Evolutionary conservation across 2,888 invertebrate genomes (phyloP), one percentile per base, ranked within the genome.

Genomic region (Melieria picta): DNA sequence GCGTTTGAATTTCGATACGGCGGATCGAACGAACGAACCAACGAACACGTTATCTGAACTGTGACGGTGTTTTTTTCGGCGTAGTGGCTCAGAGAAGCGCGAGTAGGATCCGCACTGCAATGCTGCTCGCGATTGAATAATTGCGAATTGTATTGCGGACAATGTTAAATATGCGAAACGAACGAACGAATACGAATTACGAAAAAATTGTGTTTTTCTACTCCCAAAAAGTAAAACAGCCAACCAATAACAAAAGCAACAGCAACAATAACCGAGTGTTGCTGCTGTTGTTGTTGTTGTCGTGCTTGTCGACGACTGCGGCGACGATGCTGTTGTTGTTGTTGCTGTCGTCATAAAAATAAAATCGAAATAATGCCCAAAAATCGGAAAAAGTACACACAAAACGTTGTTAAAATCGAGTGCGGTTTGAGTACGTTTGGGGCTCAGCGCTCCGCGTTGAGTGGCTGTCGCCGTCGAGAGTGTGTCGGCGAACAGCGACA

Each of bases 81-180:
- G 2, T 30, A 30, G 30, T 30, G 30, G 30, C 30, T 30, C 30
- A 30, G 3, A 30, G 30, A 30, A 30, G 30, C 30, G 30, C 30
- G 30, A 30, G 30, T 30, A 30, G 56, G 75, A 64, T 74, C 74
- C 72, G 74, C 72, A 74, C 76, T 65, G 74, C 64, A 62, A 65
- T 68, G 70, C 57, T 70, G 74, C 66, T 73, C 68, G 72, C 75
- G 76, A 76, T 65, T 72, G 74, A 76, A 74, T 76, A 76, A 76
- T 75, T 74, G 71, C 65, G 71, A 64, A 63, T 73, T 69, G 72
- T 67, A 75, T 64, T 74, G 73, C 71, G 75, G 70, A 68, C 73
- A 74, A 74, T 75, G 70, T 76, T 76, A 76, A 76, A 76, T 76
- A 76, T 73, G 65, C 71, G 70, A 71, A 71, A 68, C 48, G 56